Evolutionary conservation across 2,888 invertebrate genomes (phyloP), one percentile per base, ranked within the genome.

Genomic region (Resseliella maxima): DNA sequence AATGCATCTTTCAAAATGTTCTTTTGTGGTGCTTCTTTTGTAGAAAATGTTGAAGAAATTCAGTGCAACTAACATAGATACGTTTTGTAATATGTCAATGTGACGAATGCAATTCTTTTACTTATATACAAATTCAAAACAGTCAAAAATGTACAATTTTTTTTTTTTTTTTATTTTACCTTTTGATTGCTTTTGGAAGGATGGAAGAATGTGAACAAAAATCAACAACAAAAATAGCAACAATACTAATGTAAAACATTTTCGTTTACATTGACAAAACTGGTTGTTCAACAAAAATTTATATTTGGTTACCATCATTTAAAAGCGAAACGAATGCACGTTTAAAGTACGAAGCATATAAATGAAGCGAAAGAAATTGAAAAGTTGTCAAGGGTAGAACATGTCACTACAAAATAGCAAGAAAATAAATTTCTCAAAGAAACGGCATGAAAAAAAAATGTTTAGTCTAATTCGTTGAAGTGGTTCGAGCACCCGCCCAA

Each of bases 241-340:
- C n/a, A n/a, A n/a, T n/a, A n/a, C n/a, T n/a, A 31, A 72, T 72
- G 72, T 35, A 72, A 59, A 59, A 24, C 27, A n/a, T 27, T 59
- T 59, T 59, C 27, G 59, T 18, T 59, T 24, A 27, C 27, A 24
- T 59, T 59, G 5, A 3, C 59, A 59, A 59, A 59, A 59, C 59
- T 59, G 18, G 27, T 24, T 31, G 3, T 72, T 59, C 59, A 24
- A 59, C 5, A 31, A 72, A 72, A 72, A n/a, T n/a, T 72, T 31
- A 31, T 10, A 72, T n/a, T 59, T 59, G n/a, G 59, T 59, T n/a
- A 24, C n/a, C n/a, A n/a, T n/a, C n/a, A n/a, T n/a, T n/a, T n/a
- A n/a, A n/a, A n/a, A n/a, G n/a, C n/a, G n/a, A n/a, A n/a, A n/a
- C n/a, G n/a, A n/a, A n/a, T n/a, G n/a, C n/a, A 18, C 18, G 18